A percentile compares a stretch with the other conserved stretches of the same genome.
These are phyloP conservation scores for Cheilosia pagana DNA, from an alignment of 2,888 invertebrate genomes.

Conservation along the genomic window DNA sequence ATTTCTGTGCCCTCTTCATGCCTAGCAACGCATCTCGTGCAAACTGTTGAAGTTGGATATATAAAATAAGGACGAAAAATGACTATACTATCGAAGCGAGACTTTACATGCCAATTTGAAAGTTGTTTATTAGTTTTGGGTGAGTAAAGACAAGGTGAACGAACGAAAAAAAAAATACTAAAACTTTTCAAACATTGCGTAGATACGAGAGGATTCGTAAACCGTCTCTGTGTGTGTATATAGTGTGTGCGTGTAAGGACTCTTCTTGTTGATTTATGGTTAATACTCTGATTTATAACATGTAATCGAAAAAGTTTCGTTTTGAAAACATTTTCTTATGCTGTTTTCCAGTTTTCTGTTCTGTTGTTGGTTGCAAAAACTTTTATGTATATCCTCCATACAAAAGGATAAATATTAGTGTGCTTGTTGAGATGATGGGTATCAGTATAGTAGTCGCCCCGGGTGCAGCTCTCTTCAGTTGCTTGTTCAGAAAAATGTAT, in stretches of 20 bases:
- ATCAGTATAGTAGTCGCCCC: slow-evolving; percentile 3
- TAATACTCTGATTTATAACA: slow-evolving; percentile 69
- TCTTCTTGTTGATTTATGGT: slow-evolving; percentile 62
- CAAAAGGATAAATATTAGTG: slow-evolving; percentile 39
- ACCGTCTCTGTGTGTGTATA: background rate
- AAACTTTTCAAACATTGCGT: slow-evolving; percentile 41
- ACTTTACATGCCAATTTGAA: slow-evolving; percentile 73
- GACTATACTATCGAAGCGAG: slow-evolving; percentile 52
- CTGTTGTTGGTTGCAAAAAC: slow-evolving; percentile 30
- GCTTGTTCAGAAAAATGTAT: slow-evolving; percentile 8
- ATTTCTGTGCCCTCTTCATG: slow-evolving; percentile 18
- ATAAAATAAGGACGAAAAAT: slow-evolving; percentile 45
- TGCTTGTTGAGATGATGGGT: slow-evolving; percentile 37
- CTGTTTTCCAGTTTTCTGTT: slow-evolving; percentile 14
- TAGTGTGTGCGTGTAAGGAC: slow-evolving; percentile 18
- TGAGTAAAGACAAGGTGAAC: slow-evolving; percentile 61
- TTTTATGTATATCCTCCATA: slow-evolving; percentile 39
- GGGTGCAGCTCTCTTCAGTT: slow-evolving; percentile 43
- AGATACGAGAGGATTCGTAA: slow-evolving; percentile 17
- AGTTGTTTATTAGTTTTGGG: slow-evolving; percentile 70
- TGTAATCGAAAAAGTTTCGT: slow-evolving; percentile 72
- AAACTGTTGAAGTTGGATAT: slow-evolving; percentile 36
- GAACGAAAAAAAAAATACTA: slow-evolving; percentile 33
- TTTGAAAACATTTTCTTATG: slow-evolving; percentile 60
- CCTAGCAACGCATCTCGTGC: slow-evolving; percentile 28